These are phyloP conservation scores for Morphnarchus princeps DNA, from an alignment of 2,113 vertebrate genomes.

Conservation along the genomic window DNA sequence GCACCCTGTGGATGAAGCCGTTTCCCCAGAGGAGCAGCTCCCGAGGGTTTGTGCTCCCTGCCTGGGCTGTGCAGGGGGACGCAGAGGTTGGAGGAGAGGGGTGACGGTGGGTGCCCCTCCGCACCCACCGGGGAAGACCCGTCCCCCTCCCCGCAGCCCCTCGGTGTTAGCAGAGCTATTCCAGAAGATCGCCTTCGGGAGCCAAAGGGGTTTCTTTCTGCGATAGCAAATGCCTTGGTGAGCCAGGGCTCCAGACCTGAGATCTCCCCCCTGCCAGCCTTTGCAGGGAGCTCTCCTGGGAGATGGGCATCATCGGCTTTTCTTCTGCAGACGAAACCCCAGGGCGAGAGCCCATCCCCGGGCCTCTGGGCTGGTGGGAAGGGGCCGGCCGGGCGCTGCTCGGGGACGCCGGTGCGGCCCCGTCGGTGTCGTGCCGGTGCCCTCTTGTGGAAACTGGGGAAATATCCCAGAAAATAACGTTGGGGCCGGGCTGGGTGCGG, in stretches of 20 bases:
- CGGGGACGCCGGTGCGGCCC: neutral
- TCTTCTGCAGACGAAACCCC: neutral
- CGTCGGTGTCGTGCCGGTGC: constrained; percentile 17
- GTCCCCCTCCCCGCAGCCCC: neutral
- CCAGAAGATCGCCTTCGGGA: neutral
- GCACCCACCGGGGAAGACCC: fast-evolving
- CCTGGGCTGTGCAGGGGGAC: neutral
- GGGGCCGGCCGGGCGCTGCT: neutral
- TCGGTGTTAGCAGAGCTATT: neutral
- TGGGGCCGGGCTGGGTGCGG: neutral
- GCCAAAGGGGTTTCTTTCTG: neutral
- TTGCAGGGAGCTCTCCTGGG: neutral
- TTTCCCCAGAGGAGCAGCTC: neutral
- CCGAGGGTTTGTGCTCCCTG: neutral
- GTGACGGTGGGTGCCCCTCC: neutral
- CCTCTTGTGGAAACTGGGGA: constrained; percentile 59
- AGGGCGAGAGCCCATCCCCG: fast-evolving
- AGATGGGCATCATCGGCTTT: fast-evolving
- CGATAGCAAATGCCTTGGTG: neutral
- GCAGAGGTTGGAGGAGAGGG: neutral
- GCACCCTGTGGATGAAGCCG: fast-evolving
- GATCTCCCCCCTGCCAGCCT: neutral
- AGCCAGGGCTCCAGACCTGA: neutral
- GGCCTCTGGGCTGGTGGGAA: neutral
- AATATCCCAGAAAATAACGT: neutral